phyloP scores from a whole-genome alignment of 2,113 vertebrate species.

The Peromyscus leucopus region DNA sequence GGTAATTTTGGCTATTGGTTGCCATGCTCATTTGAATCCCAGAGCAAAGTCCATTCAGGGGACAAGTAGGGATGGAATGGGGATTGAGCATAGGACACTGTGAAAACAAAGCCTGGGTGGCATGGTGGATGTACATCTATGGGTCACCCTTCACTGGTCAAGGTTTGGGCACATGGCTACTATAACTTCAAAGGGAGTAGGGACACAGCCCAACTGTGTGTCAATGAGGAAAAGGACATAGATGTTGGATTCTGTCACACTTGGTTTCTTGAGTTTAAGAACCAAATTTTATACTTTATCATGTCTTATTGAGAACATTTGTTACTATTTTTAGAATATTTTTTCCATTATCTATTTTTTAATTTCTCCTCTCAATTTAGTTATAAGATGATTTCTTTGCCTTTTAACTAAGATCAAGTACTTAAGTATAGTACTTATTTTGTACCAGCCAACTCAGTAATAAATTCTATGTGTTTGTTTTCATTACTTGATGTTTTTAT shows the following conservation, averaged over 20 bases:
- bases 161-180: background rate
- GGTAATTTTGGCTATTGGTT: background rate
- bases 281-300: background rate
- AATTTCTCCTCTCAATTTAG: background rate
- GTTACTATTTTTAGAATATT: background rate
- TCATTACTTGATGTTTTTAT: background rate
- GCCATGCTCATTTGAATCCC: background rate
- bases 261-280: background rate
- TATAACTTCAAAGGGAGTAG: background rate
- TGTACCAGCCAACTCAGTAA: background rate
- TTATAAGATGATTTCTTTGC: background rate
- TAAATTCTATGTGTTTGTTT: background rate
- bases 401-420: background rate
- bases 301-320: background rate
- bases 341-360: constrained; percentile 53
- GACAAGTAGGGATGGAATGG: background rate
- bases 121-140: background rate
- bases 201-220: background rate
- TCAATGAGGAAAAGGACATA: background rate
- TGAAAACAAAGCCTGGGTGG: background rate
- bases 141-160: background rate
- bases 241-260: background rate
- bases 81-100: fast-evolving
- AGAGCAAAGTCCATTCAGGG: background rate
- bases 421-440: background rate